phyloP scores from a whole-genome alignment of 2,888 invertebrate species.

The Plebejus anna region DNA sequence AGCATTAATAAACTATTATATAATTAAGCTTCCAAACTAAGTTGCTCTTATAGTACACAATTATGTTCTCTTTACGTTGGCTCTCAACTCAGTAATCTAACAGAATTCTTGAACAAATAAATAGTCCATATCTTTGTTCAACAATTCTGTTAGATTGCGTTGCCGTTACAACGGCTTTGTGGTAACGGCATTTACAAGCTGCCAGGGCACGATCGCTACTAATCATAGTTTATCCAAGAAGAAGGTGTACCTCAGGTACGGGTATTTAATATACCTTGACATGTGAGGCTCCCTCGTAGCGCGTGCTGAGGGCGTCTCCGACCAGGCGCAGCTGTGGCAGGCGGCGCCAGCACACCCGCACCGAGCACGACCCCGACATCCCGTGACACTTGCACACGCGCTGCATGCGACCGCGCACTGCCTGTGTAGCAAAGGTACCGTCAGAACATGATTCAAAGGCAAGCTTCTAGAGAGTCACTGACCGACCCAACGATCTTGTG shows the following conservation, averaged over 20 bases:
- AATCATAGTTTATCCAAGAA: not conserved
- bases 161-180: not conserved
- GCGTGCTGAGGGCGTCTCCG: conserved; percentile 87
- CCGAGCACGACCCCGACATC: conserved; percentile 94
- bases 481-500: not conserved
- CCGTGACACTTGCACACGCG: conserved; percentile 96
- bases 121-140: no score
- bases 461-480: not conserved
- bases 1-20: not conserved
- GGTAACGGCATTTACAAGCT: not conserved
- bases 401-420: conserved; percentile 88
- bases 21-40: not conserved
- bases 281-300: conserved; percentile 93
- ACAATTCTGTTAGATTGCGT: not conserved
- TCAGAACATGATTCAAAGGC: not conserved
- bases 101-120: no score
- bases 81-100: no score
- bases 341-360: conserved; percentile 93
- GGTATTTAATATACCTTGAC: conserved; percentile 77
- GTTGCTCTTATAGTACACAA: not conserved
- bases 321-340: conserved; percentile 88
- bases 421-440: conserved; percentile 56
- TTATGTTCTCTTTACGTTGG: no score
- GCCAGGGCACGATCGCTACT: not conserved
- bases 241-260: not conserved